These are phyloP conservation scores for Boloria selene DNA, from an alignment of 2,888 invertebrate species.

Conservation along the genomic window DNA sequence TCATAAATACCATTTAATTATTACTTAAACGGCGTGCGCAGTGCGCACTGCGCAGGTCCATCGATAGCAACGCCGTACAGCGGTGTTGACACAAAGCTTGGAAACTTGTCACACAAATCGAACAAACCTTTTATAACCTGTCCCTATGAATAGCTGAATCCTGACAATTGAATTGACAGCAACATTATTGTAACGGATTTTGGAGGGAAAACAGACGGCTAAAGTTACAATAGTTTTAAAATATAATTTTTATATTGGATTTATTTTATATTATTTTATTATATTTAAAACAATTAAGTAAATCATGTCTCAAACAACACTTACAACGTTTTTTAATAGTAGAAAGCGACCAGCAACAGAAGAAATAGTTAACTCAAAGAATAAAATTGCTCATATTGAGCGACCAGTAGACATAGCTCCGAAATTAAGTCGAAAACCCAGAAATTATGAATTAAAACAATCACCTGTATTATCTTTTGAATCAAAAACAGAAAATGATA, in stretches of 20 bases:
- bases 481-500: constrained; percentile 25
- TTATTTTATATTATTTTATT: not conserved
- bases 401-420: constrained; percentile 48
- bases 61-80: no score
- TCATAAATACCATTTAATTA: no score
- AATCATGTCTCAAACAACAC: constrained; percentile 88
- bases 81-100: no score
- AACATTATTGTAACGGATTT: constrained; percentile 39
- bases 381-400: constrained; percentile 71
- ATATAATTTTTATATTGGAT: not conserved
- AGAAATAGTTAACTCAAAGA: constrained; percentile 81
- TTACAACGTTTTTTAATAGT: constrained; percentile 88
- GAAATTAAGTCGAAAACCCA: constrained; percentile 1
- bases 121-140: no score
- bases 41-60: no score
- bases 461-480: constrained; percentile 20
- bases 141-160: no score
- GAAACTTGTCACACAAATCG: no score
- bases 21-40: no score
- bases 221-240: not conserved
- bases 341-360: constrained; percentile 89
- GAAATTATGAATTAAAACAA: constrained; percentile 32
- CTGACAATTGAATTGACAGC: not conserved
- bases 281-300: not conserved
- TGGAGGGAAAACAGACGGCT: constrained; percentile 40